These are phyloP conservation scores for Drosophila saltans DNA, from an alignment of 1,140 invertebrate species.

Conservation along the genomic window DNA sequence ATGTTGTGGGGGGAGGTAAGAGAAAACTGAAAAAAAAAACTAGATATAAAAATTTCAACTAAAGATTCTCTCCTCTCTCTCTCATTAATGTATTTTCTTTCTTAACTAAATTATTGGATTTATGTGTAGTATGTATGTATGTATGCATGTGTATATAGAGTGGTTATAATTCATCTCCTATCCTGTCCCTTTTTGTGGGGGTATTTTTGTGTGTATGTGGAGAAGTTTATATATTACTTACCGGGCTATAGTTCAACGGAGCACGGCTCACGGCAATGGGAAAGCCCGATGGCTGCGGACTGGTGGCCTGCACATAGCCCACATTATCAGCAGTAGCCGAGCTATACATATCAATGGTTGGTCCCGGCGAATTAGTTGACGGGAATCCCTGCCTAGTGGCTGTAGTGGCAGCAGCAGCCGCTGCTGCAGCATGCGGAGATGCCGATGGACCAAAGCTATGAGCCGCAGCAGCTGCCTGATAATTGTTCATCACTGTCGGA, in stretches of 20 bases:
- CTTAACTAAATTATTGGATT: too few species aligned
- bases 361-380: slow-evolving; percentile 93
- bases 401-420: slow-evolving; percentile 87
- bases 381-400: slow-evolving; percentile 91
- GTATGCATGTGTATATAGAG: too few species aligned
- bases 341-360: slow-evolving; percentile 94
- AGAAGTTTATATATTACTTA: slow-evolving; percentile 84
- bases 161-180: too few species aligned
- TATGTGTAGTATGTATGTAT: too few species aligned
- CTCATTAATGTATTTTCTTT: too few species aligned
- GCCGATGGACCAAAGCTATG: slow-evolving; percentile 88
- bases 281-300: slow-evolving; percentile 95
- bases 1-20: not conserved
- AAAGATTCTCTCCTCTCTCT: too few species aligned
- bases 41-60: too few species aligned
- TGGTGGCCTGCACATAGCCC: slow-evolving; percentile 95
- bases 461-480: slow-evolving; percentile 91
- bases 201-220: slow-evolving; percentile 17
- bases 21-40: too few species aligned
- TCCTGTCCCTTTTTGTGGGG: slow-evolving; percentile 37
- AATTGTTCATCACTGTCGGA: slow-evolving; percentile 95
- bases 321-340: slow-evolving; percentile 92
- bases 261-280: slow-evolving; percentile 95
- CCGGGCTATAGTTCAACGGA: slow-evolving; percentile 94
- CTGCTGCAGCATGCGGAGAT: slow-evolving; percentile 84